Evolutionary conservation across 2,888 invertebrate species (phyloP).

Genomic region (Cremastinae sp.): DNA sequence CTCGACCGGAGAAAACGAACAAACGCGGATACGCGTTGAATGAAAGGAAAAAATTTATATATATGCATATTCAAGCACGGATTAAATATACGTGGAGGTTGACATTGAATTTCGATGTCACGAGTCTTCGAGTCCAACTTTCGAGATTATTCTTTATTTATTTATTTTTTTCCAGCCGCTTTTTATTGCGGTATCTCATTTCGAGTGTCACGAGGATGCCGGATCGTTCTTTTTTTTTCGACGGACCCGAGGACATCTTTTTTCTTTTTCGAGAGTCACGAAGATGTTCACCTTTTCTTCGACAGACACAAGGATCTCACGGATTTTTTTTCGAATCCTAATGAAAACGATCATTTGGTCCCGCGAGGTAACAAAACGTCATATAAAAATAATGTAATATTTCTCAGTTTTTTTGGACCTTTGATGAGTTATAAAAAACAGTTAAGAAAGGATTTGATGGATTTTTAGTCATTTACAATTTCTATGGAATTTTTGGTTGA

Average conservation of each 20-base stretch:
- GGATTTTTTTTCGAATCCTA: too few species aligned
- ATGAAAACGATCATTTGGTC: too few species aligned
- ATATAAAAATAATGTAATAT: too few species aligned
- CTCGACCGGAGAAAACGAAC: slow-evolving; percentile 24
- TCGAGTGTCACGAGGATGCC: slow-evolving; percentile 12
- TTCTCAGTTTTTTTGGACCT: too few species aligned
- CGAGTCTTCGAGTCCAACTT: slow-evolving; percentile 37
- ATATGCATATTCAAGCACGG: not conserved
- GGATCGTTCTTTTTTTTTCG: not conserved
- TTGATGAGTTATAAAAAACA: too few species aligned
- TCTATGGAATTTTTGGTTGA: too few species aligned
- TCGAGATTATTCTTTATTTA: slow-evolving; percentile 35
- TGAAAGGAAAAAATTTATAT: slow-evolving; percentile 3
- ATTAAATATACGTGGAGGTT: slow-evolving; percentile 28
- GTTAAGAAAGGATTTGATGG: too few species aligned
- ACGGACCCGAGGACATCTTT: not conserved
- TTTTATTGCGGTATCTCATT: slow-evolving; percentile 11
- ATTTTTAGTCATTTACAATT: too few species aligned
- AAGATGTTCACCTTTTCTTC: not conserved
- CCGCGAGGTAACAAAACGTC: too few species aligned
- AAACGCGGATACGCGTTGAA: slow-evolving; percentile 26
- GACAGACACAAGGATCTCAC: too few species aligned
- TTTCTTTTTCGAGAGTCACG: not conserved
- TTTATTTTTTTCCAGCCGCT: slow-evolving; percentile 9
- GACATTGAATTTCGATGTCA: slow-evolving; percentile 54